Conservation (phyloP, 2,797 vertebrate species). For the Rhodeus uyekii region DNA sequence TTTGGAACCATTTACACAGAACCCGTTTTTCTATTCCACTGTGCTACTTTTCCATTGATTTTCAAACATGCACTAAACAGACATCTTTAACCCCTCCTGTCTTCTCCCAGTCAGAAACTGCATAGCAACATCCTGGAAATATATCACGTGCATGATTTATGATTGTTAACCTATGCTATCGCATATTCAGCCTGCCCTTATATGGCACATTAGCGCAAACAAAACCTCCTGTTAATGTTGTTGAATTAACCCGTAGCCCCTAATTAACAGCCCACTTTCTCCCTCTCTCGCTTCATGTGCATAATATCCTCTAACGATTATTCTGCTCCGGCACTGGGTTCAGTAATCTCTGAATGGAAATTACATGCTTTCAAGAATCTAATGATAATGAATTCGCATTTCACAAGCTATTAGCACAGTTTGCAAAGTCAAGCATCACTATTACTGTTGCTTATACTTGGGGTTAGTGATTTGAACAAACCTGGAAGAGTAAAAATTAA, state of each 20-base stretch:
- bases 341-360: constrained; percentile 28
- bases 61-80: too few species aligned
- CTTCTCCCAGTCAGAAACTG: too few species aligned
- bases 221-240: constrained; percentile 23
- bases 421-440: background rate
- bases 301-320: constrained; percentile 15
- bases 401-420: background rate
- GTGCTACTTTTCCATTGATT: too few species aligned
- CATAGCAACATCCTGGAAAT: background rate
- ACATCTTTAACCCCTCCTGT: too few species aligned
- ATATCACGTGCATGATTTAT: background rate
- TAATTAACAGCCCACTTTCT: constrained; percentile 18
- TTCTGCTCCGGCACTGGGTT: background rate
- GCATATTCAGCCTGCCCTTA: constrained; percentile 3
- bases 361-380: constrained; percentile 17
- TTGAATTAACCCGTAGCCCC: constrained; percentile 26
- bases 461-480: background rate
- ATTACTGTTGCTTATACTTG: background rate
- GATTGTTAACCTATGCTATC: constrained; percentile 12
- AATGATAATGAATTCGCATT: constrained; percentile 29
- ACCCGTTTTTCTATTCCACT: too few species aligned
- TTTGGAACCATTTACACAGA: too few species aligned
- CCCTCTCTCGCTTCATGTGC: background rate
- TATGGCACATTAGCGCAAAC: background rate
- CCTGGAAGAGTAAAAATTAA: background rate